Evolutionary conservation across 2,113 vertebrate species (phyloP), one percentile per base, ranked within the genome.

Genomic region (Xenus cinereus): DNA sequence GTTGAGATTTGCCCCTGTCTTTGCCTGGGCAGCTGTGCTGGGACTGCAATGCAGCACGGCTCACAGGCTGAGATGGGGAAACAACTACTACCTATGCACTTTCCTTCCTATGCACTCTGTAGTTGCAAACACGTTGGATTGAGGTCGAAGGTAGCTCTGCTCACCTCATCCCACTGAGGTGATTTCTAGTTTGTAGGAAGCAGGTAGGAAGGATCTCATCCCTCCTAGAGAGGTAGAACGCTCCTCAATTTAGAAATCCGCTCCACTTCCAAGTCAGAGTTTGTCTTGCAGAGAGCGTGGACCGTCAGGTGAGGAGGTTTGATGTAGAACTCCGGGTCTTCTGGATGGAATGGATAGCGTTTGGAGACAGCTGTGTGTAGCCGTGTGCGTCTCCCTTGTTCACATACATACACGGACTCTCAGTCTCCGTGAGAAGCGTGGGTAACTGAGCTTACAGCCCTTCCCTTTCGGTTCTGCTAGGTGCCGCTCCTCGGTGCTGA

Each of bases 401-500:
- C 24, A 9, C 37, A 14, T 5, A 1, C 21, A 3, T 15, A 7
- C 24, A 17, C 2, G 4, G 43, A 20, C n/a, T 33, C 50, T 37
- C 46, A 9, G 50, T 41, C n/a, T 74, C 45, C 4, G 1, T 45
- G 63, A 48, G 22, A 60, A 80, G 18, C 0, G 0, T 26, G 1
- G 56, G 27, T 78, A 75, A 84, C 66, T 69, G 60, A 62, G 63
- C 60, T 72, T 21, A 68, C 68, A 45, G 20, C 19, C 33, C 48
- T 90, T 97, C 66, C 85, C 45, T 95, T 88, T 92, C 20, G 90
- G 77, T 92, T 51, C 93, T 96, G 20, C 91, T 98, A 98, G 97
- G 97, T 98, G 80, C 98, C 98, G 7, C 98, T 99, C 94, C 98
- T 98, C 87, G 98, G 98, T 71, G 93, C 97, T 16, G 98, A 98